phyloP scores from a whole-genome alignment of 2,113 vertebrate genomes.

The Gallinago jamesoni region DNA sequence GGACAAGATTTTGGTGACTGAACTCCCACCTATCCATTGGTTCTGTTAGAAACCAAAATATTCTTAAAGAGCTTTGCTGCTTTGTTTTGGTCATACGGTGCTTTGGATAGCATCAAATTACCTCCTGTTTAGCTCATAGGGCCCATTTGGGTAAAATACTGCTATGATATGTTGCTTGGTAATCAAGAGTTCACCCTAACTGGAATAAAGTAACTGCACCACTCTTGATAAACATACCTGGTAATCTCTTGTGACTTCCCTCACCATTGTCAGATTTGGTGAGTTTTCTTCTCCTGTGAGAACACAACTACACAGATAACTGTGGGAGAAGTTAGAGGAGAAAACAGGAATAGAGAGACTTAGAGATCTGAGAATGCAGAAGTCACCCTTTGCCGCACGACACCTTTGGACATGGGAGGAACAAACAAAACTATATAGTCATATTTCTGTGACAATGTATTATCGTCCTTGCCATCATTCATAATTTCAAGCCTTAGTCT shows the following conservation, averaged over 20 bases:
- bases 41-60: not conserved
- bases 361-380: not conserved
- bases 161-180: not conserved
- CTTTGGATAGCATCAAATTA: not conserved
- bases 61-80: not conserved
- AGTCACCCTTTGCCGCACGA: not conserved
- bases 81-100: not conserved
- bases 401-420: not conserved
- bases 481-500: not conserved
- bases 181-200: not conserved
- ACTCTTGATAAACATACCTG: slow-evolving; percentile 76
- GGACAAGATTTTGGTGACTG: not conserved
- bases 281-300: slow-evolving; percentile 78
- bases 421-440: not conserved
- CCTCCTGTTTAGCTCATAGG: not conserved
- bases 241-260: slow-evolving; percentile 74
- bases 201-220: not conserved
- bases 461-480: not conserved
- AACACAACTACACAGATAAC: slow-evolving; percentile 83
- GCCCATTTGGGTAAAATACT: not conserved
- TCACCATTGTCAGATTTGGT: slow-evolving; percentile 74
- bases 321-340: slow-evolving; percentile 35
- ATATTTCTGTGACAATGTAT: not conserved
- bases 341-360: not conserved
- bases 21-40: not conserved